Evolutionary conservation across 1,140 invertebrate genomes (phyloP).

Genomic region (Hylaeus anthracinus): DNA sequence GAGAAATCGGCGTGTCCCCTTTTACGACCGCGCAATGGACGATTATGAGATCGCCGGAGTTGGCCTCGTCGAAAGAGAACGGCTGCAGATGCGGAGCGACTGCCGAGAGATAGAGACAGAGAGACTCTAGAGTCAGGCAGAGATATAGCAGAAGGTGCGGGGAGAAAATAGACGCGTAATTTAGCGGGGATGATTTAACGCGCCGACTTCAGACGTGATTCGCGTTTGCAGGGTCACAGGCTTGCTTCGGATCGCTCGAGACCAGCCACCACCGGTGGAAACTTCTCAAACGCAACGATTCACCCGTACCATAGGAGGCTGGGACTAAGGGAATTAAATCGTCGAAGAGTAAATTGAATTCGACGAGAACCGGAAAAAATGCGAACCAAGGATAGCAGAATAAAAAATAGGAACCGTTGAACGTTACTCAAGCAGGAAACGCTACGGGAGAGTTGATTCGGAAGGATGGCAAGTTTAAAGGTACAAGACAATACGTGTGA

Average conservation of each 20-base stretch:
- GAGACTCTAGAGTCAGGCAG: constrained; percentile 80
- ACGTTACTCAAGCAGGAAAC: not conserved
- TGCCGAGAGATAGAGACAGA: constrained; percentile 74
- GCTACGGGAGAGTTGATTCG: not conserved
- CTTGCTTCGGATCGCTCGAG: not conserved
- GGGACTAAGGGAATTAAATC: no score
- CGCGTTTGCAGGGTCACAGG: no score
- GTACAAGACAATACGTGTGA: constrained; percentile 79
- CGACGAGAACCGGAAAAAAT: not conserved
- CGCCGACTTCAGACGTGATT: not conserved
- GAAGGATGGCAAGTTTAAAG: not conserved
- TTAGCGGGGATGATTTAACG: not conserved
- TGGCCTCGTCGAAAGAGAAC: constrained; percentile 78
- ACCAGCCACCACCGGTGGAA: not conserved
- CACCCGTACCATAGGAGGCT: no score
- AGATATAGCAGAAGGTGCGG: constrained; percentile 66
- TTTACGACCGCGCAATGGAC: constrained; percentile 87
- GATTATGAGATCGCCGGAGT: constrained; percentile 83
- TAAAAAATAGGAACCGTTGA: not conserved
- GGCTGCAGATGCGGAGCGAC: constrained; percentile 79
- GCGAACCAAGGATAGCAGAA: not conserved
- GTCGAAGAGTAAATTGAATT: no score
- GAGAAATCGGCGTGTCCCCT: constrained; percentile 87
- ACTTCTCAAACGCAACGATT: no score
- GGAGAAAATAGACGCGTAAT: constrained; percentile 10